A percentile compares a stretch with the other conserved stretches of the same genome.
These are phyloP conservation scores for Petrocephalus microphthalmus DNA, from an alignment of 2,113 vertebrate genomes.

Conservation along the genomic window DNA sequence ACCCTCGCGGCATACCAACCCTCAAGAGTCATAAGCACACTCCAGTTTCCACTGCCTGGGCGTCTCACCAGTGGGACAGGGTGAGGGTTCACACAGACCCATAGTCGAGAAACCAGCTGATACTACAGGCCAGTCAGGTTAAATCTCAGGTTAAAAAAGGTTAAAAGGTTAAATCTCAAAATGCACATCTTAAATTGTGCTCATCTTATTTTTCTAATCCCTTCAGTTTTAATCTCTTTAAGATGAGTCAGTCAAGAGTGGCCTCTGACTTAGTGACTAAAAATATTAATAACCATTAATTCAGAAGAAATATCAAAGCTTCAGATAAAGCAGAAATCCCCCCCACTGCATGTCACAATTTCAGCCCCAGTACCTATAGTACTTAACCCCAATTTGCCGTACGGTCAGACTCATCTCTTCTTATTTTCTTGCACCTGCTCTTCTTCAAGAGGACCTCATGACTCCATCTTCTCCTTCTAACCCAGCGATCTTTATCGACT, in stretches of 20 bases:
- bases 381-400: constrained; percentile 22
- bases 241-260: constrained; percentile 41
- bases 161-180: background rate
- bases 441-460: background rate
- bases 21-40: background rate
- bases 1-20: background rate
- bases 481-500: constrained; percentile 44
- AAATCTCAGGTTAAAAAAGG: too few relatives aligned
- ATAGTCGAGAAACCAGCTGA: background rate
- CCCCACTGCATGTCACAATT: constrained; percentile 41
- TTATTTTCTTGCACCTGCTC: background rate
- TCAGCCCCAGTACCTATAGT: constrained; percentile 21
- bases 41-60: background rate
- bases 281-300: constrained; percentile 29
- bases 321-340: constrained; percentile 28
- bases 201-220: background rate
- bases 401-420: background rate
- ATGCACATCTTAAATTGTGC: background rate
- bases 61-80: background rate
- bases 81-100: background rate
- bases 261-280: constrained; percentile 29
- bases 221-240: background rate
- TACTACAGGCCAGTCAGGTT: background rate
- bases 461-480: background rate
- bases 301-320: constrained; percentile 38